Evolutionary conservation across 2,113 vertebrate species (phyloP).

Genomic region (Ploceus nigricollis): DNA sequence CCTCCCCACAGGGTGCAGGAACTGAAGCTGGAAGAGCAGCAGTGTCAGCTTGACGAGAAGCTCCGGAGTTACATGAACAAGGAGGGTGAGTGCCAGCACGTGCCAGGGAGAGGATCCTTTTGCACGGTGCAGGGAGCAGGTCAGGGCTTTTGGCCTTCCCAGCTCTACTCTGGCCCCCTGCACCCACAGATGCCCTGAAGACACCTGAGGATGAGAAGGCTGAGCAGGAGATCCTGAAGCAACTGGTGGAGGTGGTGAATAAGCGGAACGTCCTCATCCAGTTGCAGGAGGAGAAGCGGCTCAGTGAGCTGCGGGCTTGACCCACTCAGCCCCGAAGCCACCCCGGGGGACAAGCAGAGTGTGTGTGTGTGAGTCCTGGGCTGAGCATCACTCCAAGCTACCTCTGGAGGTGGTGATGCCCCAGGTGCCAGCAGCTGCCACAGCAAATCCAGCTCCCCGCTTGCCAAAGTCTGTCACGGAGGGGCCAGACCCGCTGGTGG

Average conservation of each 20-base stretch:
- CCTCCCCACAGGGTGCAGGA: constrained; percentile 79
- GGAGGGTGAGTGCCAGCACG: constrained; percentile 61
- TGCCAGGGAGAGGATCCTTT: no score
- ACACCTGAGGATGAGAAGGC: constrained; percentile 68
- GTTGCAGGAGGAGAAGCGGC: constrained; percentile 85
- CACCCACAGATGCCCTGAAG: constrained; percentile 77
- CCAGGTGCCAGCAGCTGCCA: neutral
- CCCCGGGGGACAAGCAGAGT: neutral
- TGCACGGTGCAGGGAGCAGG: accelerated
- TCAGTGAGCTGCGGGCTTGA: constrained; percentile 78
- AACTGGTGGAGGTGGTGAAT: constrained; percentile 88
- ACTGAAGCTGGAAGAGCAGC: constrained; percentile 89
- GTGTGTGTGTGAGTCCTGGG: neutral
- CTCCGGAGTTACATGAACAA: constrained; percentile 81
- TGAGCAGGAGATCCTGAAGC: constrained; percentile 75
- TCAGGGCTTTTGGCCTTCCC: neutral
- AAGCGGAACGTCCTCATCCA: constrained; percentile 85
- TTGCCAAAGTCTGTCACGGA: neutral
- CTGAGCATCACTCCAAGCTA: neutral
- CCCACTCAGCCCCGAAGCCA: accelerated
- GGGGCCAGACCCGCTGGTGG: neutral
- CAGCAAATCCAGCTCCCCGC: neutral
- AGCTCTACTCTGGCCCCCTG: neutral
- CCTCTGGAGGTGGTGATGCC: neutral
- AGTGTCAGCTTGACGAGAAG: constrained; percentile 85